These are phyloP conservation scores for Vultur gryphus DNA, from an alignment of 2,797 vertebrate species.

Conservation along the genomic window DNA sequence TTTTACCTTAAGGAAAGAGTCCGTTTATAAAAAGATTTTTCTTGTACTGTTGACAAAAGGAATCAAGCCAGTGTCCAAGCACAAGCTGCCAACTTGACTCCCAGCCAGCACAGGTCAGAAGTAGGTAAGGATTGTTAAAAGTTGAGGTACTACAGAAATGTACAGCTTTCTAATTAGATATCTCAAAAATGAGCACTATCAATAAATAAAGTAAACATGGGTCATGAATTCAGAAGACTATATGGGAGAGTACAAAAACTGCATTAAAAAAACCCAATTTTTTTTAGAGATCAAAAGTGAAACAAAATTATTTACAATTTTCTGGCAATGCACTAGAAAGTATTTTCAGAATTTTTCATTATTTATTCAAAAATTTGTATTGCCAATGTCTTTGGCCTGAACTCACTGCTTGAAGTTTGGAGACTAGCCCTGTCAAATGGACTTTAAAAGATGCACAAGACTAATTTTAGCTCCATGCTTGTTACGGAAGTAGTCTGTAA, in stretches of 20 bases:
- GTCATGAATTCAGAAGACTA: neutral
- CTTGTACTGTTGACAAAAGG: neutral
- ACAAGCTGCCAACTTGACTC: neutral
- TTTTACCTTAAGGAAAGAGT: neutral
- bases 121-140: neutral
- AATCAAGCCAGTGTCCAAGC: neutral
- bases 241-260: neutral
- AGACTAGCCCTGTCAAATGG: neutral
- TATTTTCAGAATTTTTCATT: neutral
- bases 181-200: neutral
- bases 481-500: neutral
- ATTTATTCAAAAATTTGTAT: neutral
- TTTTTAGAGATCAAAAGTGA: neutral
- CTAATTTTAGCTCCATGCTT: neutral
- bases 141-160: neutral
- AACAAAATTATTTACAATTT: neutral
- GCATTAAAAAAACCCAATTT: neutral
- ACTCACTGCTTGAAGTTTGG: neutral
- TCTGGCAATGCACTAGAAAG: neutral
- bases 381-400: neutral
- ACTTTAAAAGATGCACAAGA: neutral
- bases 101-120: neutral
- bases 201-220: neutral
- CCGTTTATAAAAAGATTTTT: neutral
- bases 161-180: neutral